Base-by-base conservation (phyloP, 2,797 vertebrate genomes). In the Neoniphon sammara region DNA sequence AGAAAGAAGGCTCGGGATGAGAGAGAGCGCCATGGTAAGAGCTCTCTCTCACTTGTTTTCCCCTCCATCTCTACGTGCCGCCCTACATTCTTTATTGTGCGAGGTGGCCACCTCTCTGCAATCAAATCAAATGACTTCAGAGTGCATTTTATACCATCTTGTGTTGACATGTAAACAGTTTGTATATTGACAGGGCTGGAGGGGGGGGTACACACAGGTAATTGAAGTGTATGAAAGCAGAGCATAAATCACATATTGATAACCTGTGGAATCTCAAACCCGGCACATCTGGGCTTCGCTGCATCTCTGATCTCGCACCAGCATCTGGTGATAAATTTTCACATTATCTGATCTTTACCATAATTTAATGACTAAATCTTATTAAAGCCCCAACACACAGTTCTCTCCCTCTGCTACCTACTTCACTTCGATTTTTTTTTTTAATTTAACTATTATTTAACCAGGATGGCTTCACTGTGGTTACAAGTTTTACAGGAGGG, bases 171-270 rank as follows among this genome's bases (percentile, higher is more conserved):
- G 21, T 27, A 25, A 27, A 60, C 31, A 57, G 59, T 84, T 71
- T 73, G 66, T 81, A 88, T 85, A 76, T 52, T 75, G 71, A 85
- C n/a, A n/a, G n/a, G n/a, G n/a, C 2, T 27, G 25, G 25, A 27
- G 25, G 25, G 25, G 25, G 25, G 25, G 25, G 30, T 57, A 8
- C 50, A 2, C 39, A n/a, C 49, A 34, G 55, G 65, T 57, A 21
- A 61, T 20, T 69, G 54, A 39, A 62, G 53, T 66, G 66, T 49
- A 44, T 14, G 44, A 70, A 25, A 21, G 59, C 58, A 49, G 63
- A 57, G 64, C 73, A 73, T 52, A 46, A 73, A 68, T 68, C 64
- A 20, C 52, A 62, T 57, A 67, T 77, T 66, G 67, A 75, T 65
- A 70, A 27, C 39, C 60, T 78, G 62, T 61, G 70, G 71, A 75